Conservation (phyloP, 2,113 vertebrate genomes). For the Scomber colias region DNA sequence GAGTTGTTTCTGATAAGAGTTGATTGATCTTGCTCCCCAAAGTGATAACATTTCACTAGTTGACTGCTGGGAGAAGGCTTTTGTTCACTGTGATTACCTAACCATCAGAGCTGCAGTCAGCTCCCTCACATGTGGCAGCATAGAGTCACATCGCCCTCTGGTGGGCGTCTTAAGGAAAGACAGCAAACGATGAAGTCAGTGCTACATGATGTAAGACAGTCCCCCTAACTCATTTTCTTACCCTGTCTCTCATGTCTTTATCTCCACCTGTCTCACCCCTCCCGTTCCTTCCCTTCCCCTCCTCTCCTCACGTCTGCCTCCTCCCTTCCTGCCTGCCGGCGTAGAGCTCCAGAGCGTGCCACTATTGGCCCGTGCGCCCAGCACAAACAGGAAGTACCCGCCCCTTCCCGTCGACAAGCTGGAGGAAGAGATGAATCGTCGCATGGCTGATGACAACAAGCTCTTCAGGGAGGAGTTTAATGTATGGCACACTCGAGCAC, state of each 20-base stretch:
- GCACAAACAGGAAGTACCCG: slow-evolving; percentile 98
- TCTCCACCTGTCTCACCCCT: slow-evolving; percentile 54
- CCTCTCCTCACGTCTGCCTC: slow-evolving; percentile 33
- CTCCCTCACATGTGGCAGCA: background rate
- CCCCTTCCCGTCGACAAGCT: slow-evolving; percentile 96
- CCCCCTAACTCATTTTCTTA: slow-evolving; percentile 25
- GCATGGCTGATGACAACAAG: slow-evolving; percentile 99
- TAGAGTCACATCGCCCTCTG: slow-evolving; percentile 67
- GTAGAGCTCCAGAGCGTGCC: slow-evolving; percentile 97
- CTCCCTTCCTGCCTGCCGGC: slow-evolving; percentile 53
- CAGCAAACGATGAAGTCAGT: slow-evolving; percentile 18
- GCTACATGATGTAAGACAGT: slow-evolving; percentile 20
- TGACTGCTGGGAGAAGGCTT: slow-evolving; percentile 54
- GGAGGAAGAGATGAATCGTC: slow-evolving; percentile 98
- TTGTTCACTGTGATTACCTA: slow-evolving; percentile 75
- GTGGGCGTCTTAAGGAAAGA: slow-evolving; percentile 48
- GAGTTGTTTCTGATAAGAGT: slow-evolving; percentile 44
- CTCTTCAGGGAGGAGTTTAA: slow-evolving; percentile 98
- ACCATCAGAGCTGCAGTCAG: slow-evolving; percentile 49
- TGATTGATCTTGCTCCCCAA: slow-evolving; percentile 51
- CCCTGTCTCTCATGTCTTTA: slow-evolving; percentile 48
- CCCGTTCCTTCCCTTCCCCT: slow-evolving; percentile 54
- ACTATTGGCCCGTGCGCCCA: slow-evolving; percentile 95
- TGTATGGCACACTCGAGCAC: slow-evolving; percentile 77
- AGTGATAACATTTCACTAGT: slow-evolving; percentile 56